Evolutionary conservation across 2,888 invertebrate species (phyloP).

Genomic region (Taphrorychus bicolor): DNA sequence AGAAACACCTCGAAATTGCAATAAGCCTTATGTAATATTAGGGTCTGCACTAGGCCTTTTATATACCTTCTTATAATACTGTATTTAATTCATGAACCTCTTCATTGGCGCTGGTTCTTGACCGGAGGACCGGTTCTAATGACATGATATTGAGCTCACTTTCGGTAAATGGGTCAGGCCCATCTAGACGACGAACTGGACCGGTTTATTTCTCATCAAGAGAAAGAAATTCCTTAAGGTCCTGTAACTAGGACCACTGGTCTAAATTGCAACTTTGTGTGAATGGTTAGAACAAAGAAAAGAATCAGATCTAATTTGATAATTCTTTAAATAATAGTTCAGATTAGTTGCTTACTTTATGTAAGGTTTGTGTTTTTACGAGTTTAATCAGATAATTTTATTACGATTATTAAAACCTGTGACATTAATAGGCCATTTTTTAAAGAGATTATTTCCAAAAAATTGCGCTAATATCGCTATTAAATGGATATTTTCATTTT

Average conservation of each 20-base stretch:
- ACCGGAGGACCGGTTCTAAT: slow-evolving; percentile 21
- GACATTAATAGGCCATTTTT: background rate
- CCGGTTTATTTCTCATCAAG: slow-evolving; percentile 7
- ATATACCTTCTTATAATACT: too few relatives aligned
- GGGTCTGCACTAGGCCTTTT: too few relatives aligned
- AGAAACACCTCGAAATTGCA: too few relatives aligned
- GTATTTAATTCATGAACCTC: slow-evolving; percentile 1
- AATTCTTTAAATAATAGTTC: too few relatives aligned
- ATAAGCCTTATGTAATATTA: too few relatives aligned
- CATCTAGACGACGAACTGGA: background rate
- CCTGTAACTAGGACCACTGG: background rate
- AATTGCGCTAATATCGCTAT: background rate
- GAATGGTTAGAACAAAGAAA: too few relatives aligned
- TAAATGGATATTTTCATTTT: background rate
- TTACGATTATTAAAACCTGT: background rate
- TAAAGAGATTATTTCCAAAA: background rate
- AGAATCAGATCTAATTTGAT: too few relatives aligned
- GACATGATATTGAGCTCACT: slow-evolving; percentile 21
- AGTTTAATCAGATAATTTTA: background rate
- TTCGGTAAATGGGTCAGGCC: slow-evolving; percentile 22
- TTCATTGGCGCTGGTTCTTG: slow-evolving; percentile 15
- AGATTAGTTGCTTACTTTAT: too few relatives aligned
- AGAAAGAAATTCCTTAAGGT: background rate
- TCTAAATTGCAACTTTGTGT: background rate
- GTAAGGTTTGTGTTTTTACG: too few relatives aligned